A percentile compares a stretch with the other conserved stretches of the same genome.
Evolutionary conservation across 2,888 invertebrate genomes (phyloP).

Genomic region (Drosophila longiperda): DNA sequence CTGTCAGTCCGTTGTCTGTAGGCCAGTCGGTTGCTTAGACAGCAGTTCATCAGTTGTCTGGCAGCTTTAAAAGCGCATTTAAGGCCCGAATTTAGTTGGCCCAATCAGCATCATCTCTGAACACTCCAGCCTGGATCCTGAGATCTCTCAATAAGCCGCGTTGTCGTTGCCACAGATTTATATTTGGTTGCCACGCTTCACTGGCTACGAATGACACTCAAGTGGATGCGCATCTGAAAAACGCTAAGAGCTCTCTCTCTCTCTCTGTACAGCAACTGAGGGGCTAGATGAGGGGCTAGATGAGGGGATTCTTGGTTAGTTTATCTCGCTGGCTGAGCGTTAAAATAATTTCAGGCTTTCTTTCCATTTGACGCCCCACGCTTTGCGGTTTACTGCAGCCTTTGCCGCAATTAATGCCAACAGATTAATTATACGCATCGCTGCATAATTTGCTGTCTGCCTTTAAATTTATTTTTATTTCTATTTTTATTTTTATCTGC

Average conservation of each 20-base stretch:
- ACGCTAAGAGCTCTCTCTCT: neutral
- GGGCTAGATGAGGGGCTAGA: neutral
- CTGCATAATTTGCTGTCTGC: constrained; percentile 65
- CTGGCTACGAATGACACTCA: constrained; percentile 67
- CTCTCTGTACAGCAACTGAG: neutral
- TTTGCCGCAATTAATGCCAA: constrained; percentile 78
- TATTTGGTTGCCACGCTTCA: constrained; percentile 65
- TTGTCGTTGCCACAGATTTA: constrained; percentile 57
- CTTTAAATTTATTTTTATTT: constrained; percentile 61
- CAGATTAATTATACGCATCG: constrained; percentile 80
- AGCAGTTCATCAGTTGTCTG: constrained; percentile 46
- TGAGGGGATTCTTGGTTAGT: constrained; percentile 42
- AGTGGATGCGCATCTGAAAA: constrained; percentile 31
- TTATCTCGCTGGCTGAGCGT: constrained; percentile 67
- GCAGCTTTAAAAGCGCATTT: constrained; percentile 61
- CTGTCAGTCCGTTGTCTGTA: neutral
- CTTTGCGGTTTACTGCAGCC: constrained; percentile 50
- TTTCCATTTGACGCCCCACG: constrained; percentile 30
- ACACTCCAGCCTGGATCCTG: constrained; percentile 9
- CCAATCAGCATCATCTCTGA: constrained; percentile 37
- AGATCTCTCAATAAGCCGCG: constrained; percentile 54
- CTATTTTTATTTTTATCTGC: constrained; percentile 41
- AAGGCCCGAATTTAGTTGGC: constrained; percentile 58
- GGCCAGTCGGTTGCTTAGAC: constrained; percentile 15
- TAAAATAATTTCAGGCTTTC: constrained; percentile 67